phyloP scores from a whole-genome alignment of 1,140 invertebrate genomes.

The Muscidifurax raptorellus region DNA sequence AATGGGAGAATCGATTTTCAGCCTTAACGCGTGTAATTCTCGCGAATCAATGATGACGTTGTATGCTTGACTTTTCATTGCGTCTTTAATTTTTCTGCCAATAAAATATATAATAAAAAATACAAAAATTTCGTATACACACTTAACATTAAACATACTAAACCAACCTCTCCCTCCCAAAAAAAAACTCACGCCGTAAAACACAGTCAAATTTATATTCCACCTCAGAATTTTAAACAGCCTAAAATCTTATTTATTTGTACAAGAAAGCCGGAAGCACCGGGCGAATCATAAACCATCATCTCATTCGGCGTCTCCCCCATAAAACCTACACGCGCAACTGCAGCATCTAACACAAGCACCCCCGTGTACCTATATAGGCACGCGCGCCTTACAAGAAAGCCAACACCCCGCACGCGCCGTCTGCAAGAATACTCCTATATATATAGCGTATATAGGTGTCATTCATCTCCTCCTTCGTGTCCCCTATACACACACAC shows the following conservation, averaged over 20 bases:
- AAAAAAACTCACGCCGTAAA: too few relatives aligned
- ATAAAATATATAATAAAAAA: conserved; percentile 37
- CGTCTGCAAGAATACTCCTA: neutral
- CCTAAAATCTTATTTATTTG: neutral
- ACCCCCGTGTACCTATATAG: neutral
- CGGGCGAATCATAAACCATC: neutral
- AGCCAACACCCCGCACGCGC: neutral
- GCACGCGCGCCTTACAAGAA: neutral
- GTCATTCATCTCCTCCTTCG: conserved; percentile 30
- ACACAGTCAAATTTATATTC: too few relatives aligned
- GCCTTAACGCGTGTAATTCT: conserved; percentile 28
- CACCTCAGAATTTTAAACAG: neutral
- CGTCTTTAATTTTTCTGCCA: conserved; percentile 41
- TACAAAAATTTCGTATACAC: neutral
- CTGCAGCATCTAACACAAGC: neutral
- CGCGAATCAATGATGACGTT: conserved; percentile 18
- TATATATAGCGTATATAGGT: conserved; percentile 1
- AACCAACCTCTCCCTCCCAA: too few relatives aligned
- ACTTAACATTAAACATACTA: too few relatives aligned
- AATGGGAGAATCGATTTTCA: conserved; percentile 22
- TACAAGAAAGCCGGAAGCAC: neutral
- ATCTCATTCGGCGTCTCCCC: neutral
- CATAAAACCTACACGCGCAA: neutral
- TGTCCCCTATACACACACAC: conserved; percentile 1
- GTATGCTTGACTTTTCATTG: conserved; percentile 41